Base-by-base conservation (phyloP, 2,113 vertebrate species). In the Arenaria interpres region DNA sequence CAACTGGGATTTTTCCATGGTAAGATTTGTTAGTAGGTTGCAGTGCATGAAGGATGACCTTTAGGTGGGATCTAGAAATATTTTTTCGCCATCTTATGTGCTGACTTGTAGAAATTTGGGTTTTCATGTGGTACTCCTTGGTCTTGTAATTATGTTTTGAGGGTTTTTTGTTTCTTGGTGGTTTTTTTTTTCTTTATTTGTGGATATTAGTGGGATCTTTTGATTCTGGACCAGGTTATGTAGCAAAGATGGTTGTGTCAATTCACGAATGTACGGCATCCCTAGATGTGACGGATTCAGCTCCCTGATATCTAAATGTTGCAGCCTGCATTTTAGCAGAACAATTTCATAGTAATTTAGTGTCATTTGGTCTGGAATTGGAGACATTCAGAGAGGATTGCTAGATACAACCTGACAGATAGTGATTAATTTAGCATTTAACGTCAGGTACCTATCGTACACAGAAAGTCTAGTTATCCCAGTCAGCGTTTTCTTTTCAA, bases 41-140 rank as follows among this genome's bases (percentile, higher is more conserved):
- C 27, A n/a, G 19, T 32, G 21, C 2, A 1, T 43, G 39, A 54
- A 68, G 16, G 35, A 18, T 50, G 14, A 25, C 23, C n/a, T 85
- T 71, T 37, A 19, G 5, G 7, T 22, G 41, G 17, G 11, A 72
- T 84, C 45, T 78, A 54, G 64, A 80, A 79, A 32, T 68, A 11
- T 1, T 62, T 12, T 75, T 43, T 82, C 10, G 59, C 11, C 4
- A 5, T 79, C 22, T 54, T 0, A 0, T 59, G 7, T 51, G 13
- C 7, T 54, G n/a, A 37, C 4, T 51, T 82, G 9, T 2, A 45
- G 64, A 85, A 87, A 50, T 63, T 5, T 0, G 8, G 19, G 2
- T 82, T 85, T 78, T 88, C 32, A 7, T 37, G 10, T 68, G 7
- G 3, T 54, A 30, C 8, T 88, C 32, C 21, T 21, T 64, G 10